Percentiles rank a stretch among this genome's conserved stretches.
These are phyloP conservation scores for Lathronympha strigana DNA, from an alignment of 2,888 invertebrate species.

Conservation along the genomic window DNA sequence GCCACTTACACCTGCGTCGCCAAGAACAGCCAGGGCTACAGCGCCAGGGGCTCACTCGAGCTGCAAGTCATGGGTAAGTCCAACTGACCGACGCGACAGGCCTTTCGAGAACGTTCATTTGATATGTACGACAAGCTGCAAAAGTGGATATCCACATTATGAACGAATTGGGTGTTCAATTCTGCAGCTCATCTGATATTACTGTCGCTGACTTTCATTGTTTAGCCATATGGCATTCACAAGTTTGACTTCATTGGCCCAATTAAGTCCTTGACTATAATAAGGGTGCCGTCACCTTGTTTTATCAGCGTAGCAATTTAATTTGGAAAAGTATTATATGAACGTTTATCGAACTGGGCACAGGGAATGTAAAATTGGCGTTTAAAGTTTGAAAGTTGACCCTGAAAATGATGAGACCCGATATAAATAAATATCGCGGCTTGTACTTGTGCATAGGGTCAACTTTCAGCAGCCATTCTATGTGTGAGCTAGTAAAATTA, in stretches of 20 bases:
- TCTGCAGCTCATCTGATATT: no score
- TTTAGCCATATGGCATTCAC: no score
- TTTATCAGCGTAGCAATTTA: no score
- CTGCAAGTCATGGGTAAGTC: slow-evolving; percentile 98
- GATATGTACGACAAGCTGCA: background rate
- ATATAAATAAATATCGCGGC: no score
- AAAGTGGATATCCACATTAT: no score
- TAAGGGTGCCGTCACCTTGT: no score
- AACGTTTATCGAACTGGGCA: background rate
- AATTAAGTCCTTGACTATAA: no score
- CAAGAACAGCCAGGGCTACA: slow-evolving; percentile 95
- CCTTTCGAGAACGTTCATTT: slow-evolving; percentile 5
- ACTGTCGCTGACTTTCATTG: no score
- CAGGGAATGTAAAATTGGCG: background rate
- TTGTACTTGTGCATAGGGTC: background rate
- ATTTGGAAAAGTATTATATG: background rate
- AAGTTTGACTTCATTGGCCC: no score
- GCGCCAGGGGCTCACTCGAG: slow-evolving; percentile 93
- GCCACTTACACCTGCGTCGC: slow-evolving; percentile 98
- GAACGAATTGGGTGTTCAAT: no score
- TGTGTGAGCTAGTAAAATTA: slow-evolving; percentile 6
- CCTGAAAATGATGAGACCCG: no score
- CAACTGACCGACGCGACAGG: background rate
- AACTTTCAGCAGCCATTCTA: background rate
- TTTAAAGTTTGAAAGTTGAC: background rate